Evolutionary conservation across 2,113 vertebrate genomes (phyloP), one percentile per base, ranked within the genome.

Genomic region (Centropus unirufus): DNA sequence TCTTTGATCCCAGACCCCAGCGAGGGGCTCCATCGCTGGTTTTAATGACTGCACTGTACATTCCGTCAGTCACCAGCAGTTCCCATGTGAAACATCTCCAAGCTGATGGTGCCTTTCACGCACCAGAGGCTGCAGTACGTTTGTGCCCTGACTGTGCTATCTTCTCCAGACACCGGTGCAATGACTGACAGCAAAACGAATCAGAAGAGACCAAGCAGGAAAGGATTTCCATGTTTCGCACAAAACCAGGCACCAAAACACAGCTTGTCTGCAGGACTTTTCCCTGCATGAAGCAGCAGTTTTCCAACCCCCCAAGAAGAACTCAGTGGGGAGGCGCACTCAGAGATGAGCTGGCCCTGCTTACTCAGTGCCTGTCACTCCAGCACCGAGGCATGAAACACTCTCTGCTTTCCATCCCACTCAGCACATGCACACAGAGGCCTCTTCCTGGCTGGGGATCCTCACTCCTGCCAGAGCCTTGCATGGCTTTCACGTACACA

Each of bases 121-220:
- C 69, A 70, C 67, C 34, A 44, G 18, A 92, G 66, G 52, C 86
- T 90, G 55, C 80, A 85, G 76, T 12, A 76, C 74, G 66, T 66
- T 92, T 47, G 58, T 75, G 49, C 40, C 75, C 90, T 40, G 75
- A 63, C 87, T 87, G 62, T 67, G 81, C 63, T 70, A 77, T 30
- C 81, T 85, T 49, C 40, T 58, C 67, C 89, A 90, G 84, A 66
- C 68, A 87, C 26, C 62, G 68, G 57, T 72, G 68, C 96, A 89
- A 36, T 92, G 92, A 95, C 86, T 94, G 96, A 95, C 85, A 92
- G 79, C 51, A 89, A 75, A 67, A 81, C 74, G 75, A 96, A 95
- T 83, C 76, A 88, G 77, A 90, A 88, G 82, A 94, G 90, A 97
- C 88, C 68, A 83, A 44, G 82, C 90, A 93, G 61, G 83, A 90